phyloP scores from a whole-genome alignment of 1,140 invertebrate species.

The Uloborus diversus region DNA sequence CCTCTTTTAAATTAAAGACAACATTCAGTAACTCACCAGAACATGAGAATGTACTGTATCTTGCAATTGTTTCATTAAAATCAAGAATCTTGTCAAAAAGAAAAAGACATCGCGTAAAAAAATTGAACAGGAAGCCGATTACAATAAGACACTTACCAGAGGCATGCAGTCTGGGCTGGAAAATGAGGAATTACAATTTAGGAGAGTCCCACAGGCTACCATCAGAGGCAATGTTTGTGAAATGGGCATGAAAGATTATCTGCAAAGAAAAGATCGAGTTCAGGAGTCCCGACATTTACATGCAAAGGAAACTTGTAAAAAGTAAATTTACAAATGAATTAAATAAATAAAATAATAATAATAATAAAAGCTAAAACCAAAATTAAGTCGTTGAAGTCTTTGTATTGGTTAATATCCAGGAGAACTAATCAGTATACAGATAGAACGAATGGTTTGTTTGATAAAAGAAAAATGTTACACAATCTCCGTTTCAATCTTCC shows the following conservation, averaged over 20 bases:
- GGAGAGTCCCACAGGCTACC: conserved; percentile 55
- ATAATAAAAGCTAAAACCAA: background rate
- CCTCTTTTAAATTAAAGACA: too few relatives aligned
- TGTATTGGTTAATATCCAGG: too few relatives aligned
- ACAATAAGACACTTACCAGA: conserved; percentile 40
- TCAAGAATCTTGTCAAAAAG: background rate
- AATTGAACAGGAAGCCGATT: too few relatives aligned
- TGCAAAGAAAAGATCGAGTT: background rate
- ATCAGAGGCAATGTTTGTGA: conserved; percentile 54
- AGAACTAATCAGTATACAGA: too few relatives aligned
- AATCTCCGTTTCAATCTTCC: too few relatives aligned
- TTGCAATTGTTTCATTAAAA: too few relatives aligned
- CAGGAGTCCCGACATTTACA: too few relatives aligned
- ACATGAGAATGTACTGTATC: too few relatives aligned
- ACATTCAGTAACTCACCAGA: too few relatives aligned
- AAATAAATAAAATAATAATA: background rate
- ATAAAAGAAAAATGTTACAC: too few relatives aligned
- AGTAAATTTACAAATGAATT: background rate
- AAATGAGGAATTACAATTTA: conserved; percentile 51
- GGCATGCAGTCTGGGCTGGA: conserved; percentile 57
- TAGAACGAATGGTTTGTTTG: too few relatives aligned
- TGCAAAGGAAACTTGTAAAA: background rate
- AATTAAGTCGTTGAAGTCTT: background rate
- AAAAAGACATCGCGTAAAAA: too few relatives aligned
- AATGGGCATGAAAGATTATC: conserved; percentile 50